Percentiles rank a stretch among this genome's conserved stretches.
Conservation (phyloP, 1,140 invertebrate genomes). For the Popillia japonica region DNA sequence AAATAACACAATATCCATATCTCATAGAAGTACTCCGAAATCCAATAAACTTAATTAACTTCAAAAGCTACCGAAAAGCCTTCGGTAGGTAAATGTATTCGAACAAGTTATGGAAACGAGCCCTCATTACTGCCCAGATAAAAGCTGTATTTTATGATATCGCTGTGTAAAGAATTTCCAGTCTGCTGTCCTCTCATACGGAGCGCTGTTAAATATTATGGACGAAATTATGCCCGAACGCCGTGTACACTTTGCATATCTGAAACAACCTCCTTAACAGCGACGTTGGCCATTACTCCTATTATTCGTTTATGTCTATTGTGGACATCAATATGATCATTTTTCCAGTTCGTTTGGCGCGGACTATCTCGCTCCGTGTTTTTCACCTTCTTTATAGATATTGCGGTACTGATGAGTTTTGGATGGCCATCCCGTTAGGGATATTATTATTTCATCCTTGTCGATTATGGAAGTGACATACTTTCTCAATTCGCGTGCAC, state of each 20-base stretch:
- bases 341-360: slow-evolving; percentile 29
- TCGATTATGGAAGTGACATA: background rate
- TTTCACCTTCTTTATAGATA: slow-evolving; percentile 26
- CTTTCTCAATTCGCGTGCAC: slow-evolving; percentile 13
- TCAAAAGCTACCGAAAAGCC: slow-evolving; percentile 14
- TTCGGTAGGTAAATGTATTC: slow-evolving; percentile 15
- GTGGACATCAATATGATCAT: slow-evolving; percentile 23
- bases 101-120: slow-evolving; percentile 23
- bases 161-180: slow-evolving; percentile 19
- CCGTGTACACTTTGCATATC: slow-evolving; percentile 17
- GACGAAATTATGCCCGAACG: slow-evolving; percentile 16
- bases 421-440: background rate
- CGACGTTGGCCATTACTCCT: slow-evolving; percentile 12
- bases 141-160: slow-evolving; percentile 28
- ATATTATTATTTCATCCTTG: slow-evolving; percentile 34
- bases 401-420: slow-evolving; percentile 24
- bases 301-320: slow-evolving; percentile 33
- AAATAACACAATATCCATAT: background rate
- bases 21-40: background rate
- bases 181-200: background rate
- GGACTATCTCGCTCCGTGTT: slow-evolving; percentile 2
- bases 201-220: slow-evolving; percentile 20
- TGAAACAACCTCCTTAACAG: slow-evolving; percentile 8
- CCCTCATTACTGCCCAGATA: slow-evolving; percentile 19
- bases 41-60: slow-evolving; percentile 19